These are phyloP conservation scores for Rhyacophila evoluta DNA, from an alignment of 2,888 invertebrate species.

Conservation along the genomic window DNA sequence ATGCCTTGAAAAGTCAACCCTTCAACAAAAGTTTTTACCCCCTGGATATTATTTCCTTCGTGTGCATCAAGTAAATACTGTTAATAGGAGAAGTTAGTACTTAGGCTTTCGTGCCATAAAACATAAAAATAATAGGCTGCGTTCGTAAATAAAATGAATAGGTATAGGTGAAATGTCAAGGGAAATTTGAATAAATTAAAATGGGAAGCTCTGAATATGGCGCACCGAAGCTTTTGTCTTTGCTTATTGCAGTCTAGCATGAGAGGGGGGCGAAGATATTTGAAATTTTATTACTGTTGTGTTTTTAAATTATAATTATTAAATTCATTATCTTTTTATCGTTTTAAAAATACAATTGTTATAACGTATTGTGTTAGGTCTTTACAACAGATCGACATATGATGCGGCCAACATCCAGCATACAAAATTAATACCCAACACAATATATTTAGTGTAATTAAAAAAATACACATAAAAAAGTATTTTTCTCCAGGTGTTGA, in stretches of 20 bases:
- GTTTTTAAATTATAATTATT: no score
- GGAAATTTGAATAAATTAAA: slow-evolving; percentile 73
- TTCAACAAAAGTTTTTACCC: slow-evolving; percentile 28
- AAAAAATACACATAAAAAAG: no score
- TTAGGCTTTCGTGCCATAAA: slow-evolving; percentile 43
- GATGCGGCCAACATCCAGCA: no score
- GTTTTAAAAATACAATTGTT: no score
- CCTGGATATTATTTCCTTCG: slow-evolving; percentile 31
- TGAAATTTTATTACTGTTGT: no score
- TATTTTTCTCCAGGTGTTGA: no score
- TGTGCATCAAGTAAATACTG: slow-evolving; percentile 41
- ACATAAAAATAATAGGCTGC: slow-evolving; percentile 53
- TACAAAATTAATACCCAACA: no score
- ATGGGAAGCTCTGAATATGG: slow-evolving; percentile 62
- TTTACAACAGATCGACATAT: no score
- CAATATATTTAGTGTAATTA: no score
- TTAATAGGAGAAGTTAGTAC: slow-evolving; percentile 46
- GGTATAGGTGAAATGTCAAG: slow-evolving; percentile 67
- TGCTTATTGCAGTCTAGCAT: slow-evolving; percentile 9
- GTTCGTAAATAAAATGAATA: slow-evolving; percentile 46
- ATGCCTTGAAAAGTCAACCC: neutral
- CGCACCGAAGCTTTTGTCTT: slow-evolving; percentile 44
- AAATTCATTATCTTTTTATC: no score
- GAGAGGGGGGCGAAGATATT: neutral
- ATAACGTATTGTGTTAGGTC: no score